Base-by-base conservation (phyloP, 2,113 vertebrate species). In the Halichoeres trimaculatus region DNA sequence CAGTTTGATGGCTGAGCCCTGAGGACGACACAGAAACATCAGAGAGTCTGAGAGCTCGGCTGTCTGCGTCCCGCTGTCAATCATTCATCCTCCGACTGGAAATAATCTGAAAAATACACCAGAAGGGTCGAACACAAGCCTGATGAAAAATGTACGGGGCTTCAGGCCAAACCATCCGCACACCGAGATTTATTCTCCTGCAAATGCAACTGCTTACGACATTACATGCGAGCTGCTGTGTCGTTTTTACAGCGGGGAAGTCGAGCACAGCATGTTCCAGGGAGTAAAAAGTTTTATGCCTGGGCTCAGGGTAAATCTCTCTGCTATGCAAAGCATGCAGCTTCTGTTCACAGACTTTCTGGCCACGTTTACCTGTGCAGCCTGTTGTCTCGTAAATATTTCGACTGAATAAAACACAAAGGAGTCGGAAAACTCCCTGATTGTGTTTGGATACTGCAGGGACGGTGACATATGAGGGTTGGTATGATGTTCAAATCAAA, bases 361-460 rank as follows among this genome's bases (percentile, higher is more conserved):
- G 61, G 60, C 63, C n/a, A 36, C 5, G 19, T 41, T 64, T 35
- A 62, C 64, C 48, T 35, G 61, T 40, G 5, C 48, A 65, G 12
- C 87, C 80, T 73, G 65, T 53, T 19, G 47, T 78, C 36, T 74
- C 57, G 19, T 79, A 87, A 85, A 78, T 38, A 47, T 4, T 52
- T 54, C 47, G 50, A 53, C 35, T 5, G 54, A 24, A 36, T 51
- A 60, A 70, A 68, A 34, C 47, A 0, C 47, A 0, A 48, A 56
- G 36, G 60, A 53, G 24, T 40, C 45, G 24, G 0, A 34, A 48
- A 71, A 78, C 23, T 30, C 2, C 12, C 35, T 3, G 36, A 47
- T 54, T 59, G 17, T 24, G 57, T 79, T 80, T 34, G 14, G 3
- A 7, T 12, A 10, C 19, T 22, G 43, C 55, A 45, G 6, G 30